Conservation (phyloP, 1,140 invertebrate species). For the Bactericera cockerelli region DNA sequence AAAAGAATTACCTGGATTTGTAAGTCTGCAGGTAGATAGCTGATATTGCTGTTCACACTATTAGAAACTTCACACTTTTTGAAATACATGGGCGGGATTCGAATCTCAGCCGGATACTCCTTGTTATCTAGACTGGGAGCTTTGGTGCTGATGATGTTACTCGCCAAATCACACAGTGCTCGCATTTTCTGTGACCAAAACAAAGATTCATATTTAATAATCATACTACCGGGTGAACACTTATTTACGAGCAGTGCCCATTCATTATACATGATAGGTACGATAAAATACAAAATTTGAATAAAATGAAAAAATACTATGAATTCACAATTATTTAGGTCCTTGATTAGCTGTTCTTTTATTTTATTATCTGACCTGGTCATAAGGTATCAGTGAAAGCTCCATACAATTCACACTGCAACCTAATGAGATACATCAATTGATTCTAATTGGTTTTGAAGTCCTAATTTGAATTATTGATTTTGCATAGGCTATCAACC, state of each 20-base stretch:
- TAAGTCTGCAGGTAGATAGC: slow-evolving; percentile 35
- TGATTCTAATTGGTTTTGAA: too few species aligned
- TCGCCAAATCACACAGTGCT: slow-evolving; percentile 85
- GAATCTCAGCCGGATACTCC: slow-evolving; percentile 67
- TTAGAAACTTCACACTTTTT: slow-evolving; percentile 46
- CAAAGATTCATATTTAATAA: too few species aligned
- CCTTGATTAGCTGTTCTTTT: too few species aligned
- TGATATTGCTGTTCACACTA: slow-evolving; percentile 47
- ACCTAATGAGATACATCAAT: too few species aligned
- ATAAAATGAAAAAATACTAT: too few species aligned
- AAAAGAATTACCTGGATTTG: slow-evolving; percentile 21
- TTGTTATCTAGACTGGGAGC: slow-evolving; percentile 77
- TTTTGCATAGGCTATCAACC: too few species aligned
- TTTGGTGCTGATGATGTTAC: slow-evolving; percentile 72
- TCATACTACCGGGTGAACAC: neutral
- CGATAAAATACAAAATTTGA: too few species aligned
- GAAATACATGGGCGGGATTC: slow-evolving; percentile 76
- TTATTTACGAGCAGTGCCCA: neutral
- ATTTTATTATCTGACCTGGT: too few species aligned
- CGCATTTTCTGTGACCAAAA: slow-evolving; percentile 69
- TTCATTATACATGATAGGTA: neutral
- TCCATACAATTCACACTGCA: too few species aligned
- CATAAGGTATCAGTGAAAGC: too few species aligned
- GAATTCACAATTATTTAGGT: too few species aligned
- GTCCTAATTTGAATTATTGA: too few species aligned